Base-by-base conservation (phyloP, 2,888 invertebrate species). In the Hedya salicella region DNA sequence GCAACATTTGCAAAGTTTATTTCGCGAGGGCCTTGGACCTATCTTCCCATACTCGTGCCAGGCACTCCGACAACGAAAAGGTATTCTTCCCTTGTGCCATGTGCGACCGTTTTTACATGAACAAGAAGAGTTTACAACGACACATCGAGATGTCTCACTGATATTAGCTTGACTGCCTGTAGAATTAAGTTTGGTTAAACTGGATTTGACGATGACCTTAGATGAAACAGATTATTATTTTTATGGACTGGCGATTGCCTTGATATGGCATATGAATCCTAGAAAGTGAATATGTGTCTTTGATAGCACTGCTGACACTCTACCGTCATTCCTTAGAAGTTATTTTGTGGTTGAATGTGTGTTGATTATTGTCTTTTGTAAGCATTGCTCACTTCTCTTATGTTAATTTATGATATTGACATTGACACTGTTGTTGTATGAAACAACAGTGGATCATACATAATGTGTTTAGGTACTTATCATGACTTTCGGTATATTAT, bases 11-110 rank as follows among this genome's bases (percentile, higher is more conserved):
- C 81, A 93, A 93, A 61, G 87, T 93, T 8, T 87, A 90, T 73
- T 94, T 94, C 71, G 85, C 90, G 4, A 82, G 92, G 4, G 87
- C 91, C 1, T 71, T 89, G 6, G 89, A 92, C 54, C 81, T 93
- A 1, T 89, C 93, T 3, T 88, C 87, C 11, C 93, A 93, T 77
- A 91, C 91, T 42, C 84, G 91, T 2, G 89, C 91, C 61, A 85
- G 93, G 70, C 93, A 93, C 76, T 73, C 90, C 0, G 90, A 91
- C 69, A 92, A 91, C 75, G 90, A 92, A 13, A 93, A 92, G 68
- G 88, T 91, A n/a, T 92, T 93, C 62, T 94, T 92, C 81, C 93
- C 92, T 0, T 94, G 94, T 78, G 92, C 90, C 68, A 90, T 94
- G 83, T 94, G 94, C 74, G 93, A 93, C 65, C 89, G 93, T 3